Evolutionary conservation across 2,113 vertebrate species (phyloP), one percentile per base, ranked within the genome.

Genomic region (Paracanthobrama guichenoti): DNA sequence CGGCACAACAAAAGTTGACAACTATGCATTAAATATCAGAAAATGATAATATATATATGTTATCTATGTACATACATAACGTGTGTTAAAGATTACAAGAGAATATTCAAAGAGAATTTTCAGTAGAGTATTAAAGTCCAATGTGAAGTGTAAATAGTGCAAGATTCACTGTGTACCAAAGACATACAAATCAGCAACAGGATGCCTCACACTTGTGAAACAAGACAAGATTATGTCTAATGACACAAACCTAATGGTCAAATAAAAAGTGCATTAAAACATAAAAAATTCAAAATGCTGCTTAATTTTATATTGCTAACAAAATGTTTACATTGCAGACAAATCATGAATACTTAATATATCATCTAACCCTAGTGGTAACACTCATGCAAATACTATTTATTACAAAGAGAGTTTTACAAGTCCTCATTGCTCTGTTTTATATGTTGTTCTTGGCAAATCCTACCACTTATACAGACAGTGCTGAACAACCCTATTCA

Each of bases 401-500:
- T 20, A 55, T 12, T 31, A 20, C 67, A 42, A 3, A 42, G 31
- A 26, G 42, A n/a, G 12, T 10, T 42, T 72, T 24, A 22, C 44
- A 66, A 62, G 26, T 39, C 28, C 20, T 81, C 60, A 16, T 10
- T 35, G 6, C 13, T 50, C 14, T 28, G 28, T 26, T 77, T 55
- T 20, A 48, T 62, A 16, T 50, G 3, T 78, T 53, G 22, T n/a
- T 42, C n/a, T 44, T 59, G 35, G 11, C 6, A 44, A 79, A 22
- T 66, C 18, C 14, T n/a, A n/a, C 18, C 46, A 16, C 72, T 2
- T 59, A 2, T 66, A 89, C 83, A 99, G 97, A 82, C 85, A 3
- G 77, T 99, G 83, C 89, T 99, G 88, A 93, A 42, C 86, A 98
- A 95, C 86, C 92, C 96, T 0, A 91, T 93, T 82, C 96, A 97